phyloP scores from a whole-genome alignment of 2,113 vertebrate genomes.

The Mastomys coucha region DNA sequence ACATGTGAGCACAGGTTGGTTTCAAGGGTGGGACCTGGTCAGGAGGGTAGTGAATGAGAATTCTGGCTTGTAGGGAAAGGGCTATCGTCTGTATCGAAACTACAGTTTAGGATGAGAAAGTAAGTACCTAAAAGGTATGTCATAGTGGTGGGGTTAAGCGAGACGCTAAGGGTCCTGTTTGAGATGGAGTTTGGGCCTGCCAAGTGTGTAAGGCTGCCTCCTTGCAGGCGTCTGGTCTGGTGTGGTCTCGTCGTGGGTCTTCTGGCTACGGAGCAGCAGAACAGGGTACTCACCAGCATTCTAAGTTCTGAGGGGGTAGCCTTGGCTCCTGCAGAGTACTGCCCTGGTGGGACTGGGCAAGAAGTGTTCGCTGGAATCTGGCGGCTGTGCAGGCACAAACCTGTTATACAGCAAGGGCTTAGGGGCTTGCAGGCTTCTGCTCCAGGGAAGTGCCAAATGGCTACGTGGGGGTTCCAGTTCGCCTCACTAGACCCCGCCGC shows the following conservation, averaged over 20 bases:
- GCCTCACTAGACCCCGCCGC: slow-evolving; percentile 11
- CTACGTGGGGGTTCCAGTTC: not conserved
- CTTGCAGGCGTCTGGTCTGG: not conserved
- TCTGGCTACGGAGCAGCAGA: not conserved
- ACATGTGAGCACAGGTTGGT: not conserved
- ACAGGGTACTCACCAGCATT: not conserved
- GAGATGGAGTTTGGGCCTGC: not conserved
- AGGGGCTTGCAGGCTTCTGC: slow-evolving; percentile 31
- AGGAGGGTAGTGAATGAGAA: not conserved
- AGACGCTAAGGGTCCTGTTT: too few species aligned
- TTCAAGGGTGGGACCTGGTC: not conserved
- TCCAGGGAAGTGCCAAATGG: slow-evolving; percentile 41
- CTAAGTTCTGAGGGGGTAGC: not conserved
- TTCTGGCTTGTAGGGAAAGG: not conserved
- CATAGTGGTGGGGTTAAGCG: not conserved
- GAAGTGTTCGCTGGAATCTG: slow-evolving; percentile 6
- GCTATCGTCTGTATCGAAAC: not conserved
- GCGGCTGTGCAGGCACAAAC: slow-evolving; percentile 55
- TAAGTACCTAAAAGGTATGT: not conserved
- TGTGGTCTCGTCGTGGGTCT: not conserved
- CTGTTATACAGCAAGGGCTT: slow-evolving; percentile 55
- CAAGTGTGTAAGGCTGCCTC: not conserved
- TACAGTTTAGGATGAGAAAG: not conserved
- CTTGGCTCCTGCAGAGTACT: not conserved
- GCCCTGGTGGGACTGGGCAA: slow-evolving; percentile 19